Base-by-base conservation (phyloP, 1,140 invertebrate genomes). In the Nephila pilipes region DNA sequence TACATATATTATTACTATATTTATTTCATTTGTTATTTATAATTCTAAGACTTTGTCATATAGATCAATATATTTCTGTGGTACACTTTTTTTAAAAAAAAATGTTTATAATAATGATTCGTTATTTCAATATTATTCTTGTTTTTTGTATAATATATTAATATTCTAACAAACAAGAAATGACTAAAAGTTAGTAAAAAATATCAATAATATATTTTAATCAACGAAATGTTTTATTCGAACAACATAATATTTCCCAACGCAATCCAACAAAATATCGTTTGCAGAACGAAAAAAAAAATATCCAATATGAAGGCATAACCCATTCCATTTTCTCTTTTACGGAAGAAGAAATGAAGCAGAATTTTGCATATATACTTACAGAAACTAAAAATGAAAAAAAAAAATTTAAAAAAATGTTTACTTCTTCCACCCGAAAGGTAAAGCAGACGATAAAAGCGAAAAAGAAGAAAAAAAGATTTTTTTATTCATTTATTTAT, bases 401-500 rank as follows among this genome's bases (percentile, higher is more conserved):
- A 60, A 22, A 0, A 60, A 60, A 22, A 0, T 18, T 20, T 60
- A n/a, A 69, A 69, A 60, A 69, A 69, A 69, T 29, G 32, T 75
- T 29, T 29, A 75, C 32, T 75, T 75, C 14, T 75, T 20, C 16
- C 6, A 29, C 32, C 18, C 29, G 32, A 36, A 75, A 75, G 22
- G 69, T 29, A 36, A 18, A 36, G 69, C 69, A 75, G 69, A 75
- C 69, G 69, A 75, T 75, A 75, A 75, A 32, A 69, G 2, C 22
- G 22, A 16, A 4, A 22, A 60, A 20, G 6, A n/a, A n/a, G 22
- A 63, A 63, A 75, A 20, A 75, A 29, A 75, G 12, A 18, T 16
- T 36, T 18, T 32, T 16, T 75, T 32, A 32, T 75, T 75, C 29
- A 75, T 75, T 75, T 36, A 75, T 75, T 75, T 75, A 75, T 75